Evolutionary conservation across 2,113 vertebrate species (phyloP), one percentile per base, ranked within the genome.

Genomic region (Scomber scombrus): DNA sequence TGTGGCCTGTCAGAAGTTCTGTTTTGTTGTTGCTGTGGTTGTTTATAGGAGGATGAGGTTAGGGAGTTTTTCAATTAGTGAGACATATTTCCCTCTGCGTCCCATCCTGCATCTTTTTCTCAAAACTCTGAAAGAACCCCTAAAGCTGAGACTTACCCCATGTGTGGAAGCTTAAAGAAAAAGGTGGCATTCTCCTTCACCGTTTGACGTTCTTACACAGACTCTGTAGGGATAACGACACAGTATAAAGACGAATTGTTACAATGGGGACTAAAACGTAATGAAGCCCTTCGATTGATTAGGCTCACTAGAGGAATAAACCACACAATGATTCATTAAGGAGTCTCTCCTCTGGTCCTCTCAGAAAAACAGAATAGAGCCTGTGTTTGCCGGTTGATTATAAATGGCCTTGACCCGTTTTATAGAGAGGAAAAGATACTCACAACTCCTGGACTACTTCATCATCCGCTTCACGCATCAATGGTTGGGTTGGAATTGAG

Each of bases 351-450:
- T 47, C 60, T 58, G n/a, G 50, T 62, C 62, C 21, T 61, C 71
- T 73, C 64, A 13, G 14, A 73, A 52, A 61, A 80, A 51, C 31
- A 26, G 56, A 75, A 62, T 34, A 61, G 65, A 31, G 61, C 49
- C 69, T 19, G 61, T 26, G 15, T 40, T 69, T 73, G 51, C 56
- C 52, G 75, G n/a, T 69, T 81, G 55, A 87, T 91, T 87, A 85
- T 80, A 86, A 84, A 93, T 86, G 86, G 80, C 76, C 82, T 65
- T 90, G 90, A 87, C 87, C 91, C 7, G 66, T 69, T 93, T 89
- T 52, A 63, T 62, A 68, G 75, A 78, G 83, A 78, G 74, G 73
- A 87, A 52, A 61, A 81, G 75, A 81, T 81, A 76, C 75, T 87
- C 47, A 75, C 45, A 67, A 67, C 77, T 80, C 72, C 80, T 54